Base-by-base conservation (phyloP, 2,797 vertebrate species). In the Gadopsis bispinosus region DNA sequence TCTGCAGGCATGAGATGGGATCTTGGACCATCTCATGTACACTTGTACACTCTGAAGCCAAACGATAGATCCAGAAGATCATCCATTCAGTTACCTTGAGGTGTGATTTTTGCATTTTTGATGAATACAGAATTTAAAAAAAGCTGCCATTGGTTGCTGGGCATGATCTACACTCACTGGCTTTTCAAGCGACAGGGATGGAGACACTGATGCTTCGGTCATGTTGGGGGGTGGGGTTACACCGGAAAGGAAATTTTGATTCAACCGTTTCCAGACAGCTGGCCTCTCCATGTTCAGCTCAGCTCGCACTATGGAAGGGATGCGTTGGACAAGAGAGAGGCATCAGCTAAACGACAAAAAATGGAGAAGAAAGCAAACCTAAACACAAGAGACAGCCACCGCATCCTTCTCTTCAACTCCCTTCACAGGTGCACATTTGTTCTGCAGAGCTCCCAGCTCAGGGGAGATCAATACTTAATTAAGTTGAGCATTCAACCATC, bases 401-500 rank as follows among this genome's bases (percentile, higher is more conserved):
- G 6, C 37, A 8, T 10, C 4, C n/a, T 67, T 58, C 45, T 58
- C 33, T 50, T 77, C 56, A 20, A 50, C 64, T 55, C 12, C 14
- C 19, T 33, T 68, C 58, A 59, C 68, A 63, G 7, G 9, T 66
- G 58, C 48, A 33, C 65, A 43, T 77, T 85, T 83, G 65, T 88
- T 69, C 65, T 66, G 60, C 61, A 39, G 29, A 47, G 59, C 45
- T 69, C 56, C 12, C 7, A 69, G 53, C 67, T 86, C 50, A 20
- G 41, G 37, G 48, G 4, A 35, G 67, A 88, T 91, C 89, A 58
- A 91, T 91, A 91, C 69, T 78, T 87, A 69, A 91, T 91, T 90
- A 83, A 81, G 86, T 54, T 43, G 35, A 74, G 71, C 73, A 75
- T 76, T 80, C 63, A 63, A 53, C 19, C 77, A 69, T 84, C 62